Conservation (phyloP, 2,797 vertebrate genomes). For the Paguma larvata region DNA sequence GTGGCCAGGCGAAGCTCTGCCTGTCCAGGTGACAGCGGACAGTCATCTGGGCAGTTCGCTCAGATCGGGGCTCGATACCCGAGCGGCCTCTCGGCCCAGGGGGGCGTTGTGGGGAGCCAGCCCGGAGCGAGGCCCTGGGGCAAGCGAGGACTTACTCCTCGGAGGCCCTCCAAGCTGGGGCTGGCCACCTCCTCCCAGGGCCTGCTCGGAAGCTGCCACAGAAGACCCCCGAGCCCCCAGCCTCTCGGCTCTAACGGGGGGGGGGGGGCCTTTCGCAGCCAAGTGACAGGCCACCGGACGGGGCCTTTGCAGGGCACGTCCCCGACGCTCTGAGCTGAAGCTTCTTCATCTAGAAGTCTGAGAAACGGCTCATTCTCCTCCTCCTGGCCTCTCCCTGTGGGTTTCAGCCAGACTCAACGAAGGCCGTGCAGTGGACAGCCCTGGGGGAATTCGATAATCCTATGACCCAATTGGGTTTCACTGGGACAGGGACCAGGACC, state of each 20-base stretch:
- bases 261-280: background rate
- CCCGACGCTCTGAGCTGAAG: background rate
- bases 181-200: background rate
- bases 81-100: background rate
- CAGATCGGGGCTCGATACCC: background rate
- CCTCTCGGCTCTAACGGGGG: background rate
- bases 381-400: background rate
- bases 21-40: background rate
- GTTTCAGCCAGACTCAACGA: background rate
- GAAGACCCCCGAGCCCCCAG: background rate
- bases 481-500: background rate
- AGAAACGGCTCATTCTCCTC: background rate
- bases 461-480: background rate
- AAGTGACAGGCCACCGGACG: background rate
- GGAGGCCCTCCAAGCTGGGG: background rate
- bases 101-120: background rate
- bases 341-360: background rate
- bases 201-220: background rate
- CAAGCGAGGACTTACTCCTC: background rate
- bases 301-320: background rate
- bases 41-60: background rate
- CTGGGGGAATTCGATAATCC: background rate
- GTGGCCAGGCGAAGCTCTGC: background rate
- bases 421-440: background rate
- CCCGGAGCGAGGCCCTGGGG: rapidly evolving